Evolutionary conservation across 2,113 vertebrate genomes (phyloP), one percentile per base, ranked within the genome.

Genomic region (Cichladusa arquata): DNA sequence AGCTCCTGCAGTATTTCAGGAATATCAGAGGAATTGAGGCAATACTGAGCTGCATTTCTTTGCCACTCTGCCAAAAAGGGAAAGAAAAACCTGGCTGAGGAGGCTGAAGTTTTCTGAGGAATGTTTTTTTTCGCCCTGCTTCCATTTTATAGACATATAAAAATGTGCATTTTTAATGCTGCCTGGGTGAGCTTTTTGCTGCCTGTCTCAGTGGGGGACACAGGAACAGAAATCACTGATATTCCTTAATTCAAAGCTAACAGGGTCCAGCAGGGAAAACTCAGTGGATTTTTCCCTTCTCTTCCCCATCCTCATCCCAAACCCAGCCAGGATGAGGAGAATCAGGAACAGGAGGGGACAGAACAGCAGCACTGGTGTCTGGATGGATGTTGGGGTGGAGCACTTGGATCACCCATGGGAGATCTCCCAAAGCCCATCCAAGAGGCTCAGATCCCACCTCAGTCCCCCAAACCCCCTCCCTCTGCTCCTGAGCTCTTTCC

Each of bases 241-340:
- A 8, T 19, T 50, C 33, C 44, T 16, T 0, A 7, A 26, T 76
- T 42, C 61, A 50, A 20, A 58, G 19, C 34, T 11, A 45, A 34
- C 1, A 0, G 34, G 25, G n/a, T 15, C 53, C 58, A 26, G 31
- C 4, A 4, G 26, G 60, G 1, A 8, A 78, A 81, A 31, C 2
- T 22, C 6, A 0, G 7, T 4, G 38, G 14, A 15, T 42, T 47
- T 57, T 61, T 7, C 33, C 29, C 17, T 67, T 44, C 7, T 36
- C 18, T 62, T 38, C 33, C 48, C 5, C 12, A 29, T 23, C 57
- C 25, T 87, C 48, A 60, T 9, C 53, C 51, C 80, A 79, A 86
- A 38, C 4, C 8, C 48, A 34, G n/a, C 14, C 0, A 6, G 42
- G 31, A 44, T 6, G 23, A 22, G 57, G 62, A 47, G 13, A 22